These are phyloP conservation scores for Nerophis ophidion DNA, from an alignment of 2,113 vertebrate species.

Conservation along the genomic window DNA sequence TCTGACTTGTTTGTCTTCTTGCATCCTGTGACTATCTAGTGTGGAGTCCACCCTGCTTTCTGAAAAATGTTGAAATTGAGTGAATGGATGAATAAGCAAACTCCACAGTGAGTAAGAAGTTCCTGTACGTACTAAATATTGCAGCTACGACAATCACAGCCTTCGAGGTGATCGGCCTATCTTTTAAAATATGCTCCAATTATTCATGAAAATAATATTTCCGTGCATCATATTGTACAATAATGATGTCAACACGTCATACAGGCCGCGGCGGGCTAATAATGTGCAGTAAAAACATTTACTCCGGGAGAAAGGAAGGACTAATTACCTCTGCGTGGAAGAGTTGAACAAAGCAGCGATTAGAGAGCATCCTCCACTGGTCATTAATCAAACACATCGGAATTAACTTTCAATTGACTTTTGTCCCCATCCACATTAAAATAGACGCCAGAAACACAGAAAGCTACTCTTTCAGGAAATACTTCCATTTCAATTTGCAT, in stretches of 20 bases:
- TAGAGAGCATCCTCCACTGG: slow-evolving; percentile 61
- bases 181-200: neutral
- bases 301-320: slow-evolving; percentile 54
- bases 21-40: too few relatives aligned
- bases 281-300: slow-evolving; percentile 51
- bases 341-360: slow-evolving; percentile 58
- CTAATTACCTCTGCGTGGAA: slow-evolving; percentile 61
- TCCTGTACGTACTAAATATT: too few relatives aligned
- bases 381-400: slow-evolving; percentile 73
- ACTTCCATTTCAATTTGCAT: slow-evolving; percentile 26
- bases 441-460: slow-evolving; percentile 50
- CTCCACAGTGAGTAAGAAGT: too few relatives aligned
- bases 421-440: slow-evolving; percentile 53
- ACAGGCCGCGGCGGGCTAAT: slow-evolving; percentile 23
- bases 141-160: too few relatives aligned
- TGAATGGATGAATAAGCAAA: too few relatives aligned
- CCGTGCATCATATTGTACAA: slow-evolving; percentile 1
- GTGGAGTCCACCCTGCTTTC: too few relatives aligned
- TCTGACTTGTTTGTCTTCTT: too few relatives aligned
- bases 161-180: neutral
- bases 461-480: slow-evolving; percentile 28
- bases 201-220: neutral
- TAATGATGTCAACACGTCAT: slow-evolving; percentile 39
- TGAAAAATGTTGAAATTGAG: too few relatives aligned
- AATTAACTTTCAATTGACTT: slow-evolving; percentile 79